Evolutionary conservation across 2,797 vertebrate genomes (phyloP), one percentile per base, ranked within the genome.

Genomic region (Acanthopagrus latus): DNA sequence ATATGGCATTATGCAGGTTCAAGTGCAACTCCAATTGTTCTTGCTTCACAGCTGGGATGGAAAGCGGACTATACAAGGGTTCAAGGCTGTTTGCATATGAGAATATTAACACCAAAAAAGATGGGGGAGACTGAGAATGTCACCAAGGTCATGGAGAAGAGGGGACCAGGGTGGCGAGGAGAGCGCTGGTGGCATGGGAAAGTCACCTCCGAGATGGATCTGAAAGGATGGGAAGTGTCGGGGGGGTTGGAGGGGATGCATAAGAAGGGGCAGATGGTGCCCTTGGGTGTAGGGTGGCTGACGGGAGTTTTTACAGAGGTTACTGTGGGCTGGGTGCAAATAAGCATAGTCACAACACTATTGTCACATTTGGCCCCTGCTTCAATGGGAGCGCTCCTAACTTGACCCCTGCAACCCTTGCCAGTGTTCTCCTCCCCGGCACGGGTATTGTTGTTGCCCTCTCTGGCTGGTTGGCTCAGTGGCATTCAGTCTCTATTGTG

Each of bases 161-260:
- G 77, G 89, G 89, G 86, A 88, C 82, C 27, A 75, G 89, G 84
- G 82, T 72, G 86, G 88, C 64, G 80, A 69, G 23, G 67, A 83
- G 86, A 66, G 87, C 70, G 83, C 74, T 76, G 63, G 92, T 95
- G 93, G 94, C 95, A 95, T 96, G 95, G 95, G 95, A 96, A 96
- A 96, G 94, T 95, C 93, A 96, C 95, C 95, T 92, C 91, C 13
- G 74, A 88, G 85, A 86, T 86, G 74, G 82, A 72, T 83, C 81
- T 95, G 93, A 95, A 95, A 87, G 82, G 91, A 86, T 33, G 57
- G 51, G 64, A 70, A 48, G 79, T 72, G 75, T 64, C 9, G 82
- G 86, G 84, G 75, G 89, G 86, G 89, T 83, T 82, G 70, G 84
- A 73, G 79, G 78, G 83, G 67, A 89, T 87, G 91, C 86, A 88